Conservation (phyloP, 2,888 invertebrate species). For the Camptogramma bilineatum region DNA sequence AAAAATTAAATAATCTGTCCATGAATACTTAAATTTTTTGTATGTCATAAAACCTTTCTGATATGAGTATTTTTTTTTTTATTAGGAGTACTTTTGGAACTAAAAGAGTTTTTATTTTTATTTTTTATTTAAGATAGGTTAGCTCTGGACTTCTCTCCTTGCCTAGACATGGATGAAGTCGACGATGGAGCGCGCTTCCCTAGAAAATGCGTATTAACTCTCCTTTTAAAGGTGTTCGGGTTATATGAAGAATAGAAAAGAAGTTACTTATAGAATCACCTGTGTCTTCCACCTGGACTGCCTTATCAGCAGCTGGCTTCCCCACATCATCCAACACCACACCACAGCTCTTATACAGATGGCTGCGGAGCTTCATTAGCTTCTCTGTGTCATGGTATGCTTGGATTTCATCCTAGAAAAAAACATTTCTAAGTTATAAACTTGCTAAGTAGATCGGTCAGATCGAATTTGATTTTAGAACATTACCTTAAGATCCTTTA, state of each 20-base stretch:
- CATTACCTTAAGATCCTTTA: slow-evolving; percentile 72
- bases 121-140: too few relatives aligned
- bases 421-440: neutral
- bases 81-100: too few relatives aligned
- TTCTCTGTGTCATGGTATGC: slow-evolving; percentile 68
- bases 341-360: slow-evolving; percentile 71
- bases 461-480: neutral
- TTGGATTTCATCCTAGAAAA: slow-evolving; percentile 76
- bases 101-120: too few relatives aligned
- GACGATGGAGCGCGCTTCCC: too few relatives aligned
- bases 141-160: too few relatives aligned
- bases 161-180: too few relatives aligned
- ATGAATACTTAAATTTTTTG: too few relatives aligned
- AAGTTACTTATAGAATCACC: slow-evolving; percentile 29
- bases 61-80: too few relatives aligned
- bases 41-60: too few relatives aligned
- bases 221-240: too few relatives aligned
- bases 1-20: too few relatives aligned
- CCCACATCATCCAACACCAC: slow-evolving; percentile 69
- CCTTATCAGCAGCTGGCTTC: slow-evolving; percentile 64
- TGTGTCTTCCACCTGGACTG: slow-evolving; percentile 60
- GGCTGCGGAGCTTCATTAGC: slow-evolving; percentile 60
- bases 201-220: too few relatives aligned
- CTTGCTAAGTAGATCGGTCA: neutral
- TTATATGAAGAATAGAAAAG: neutral